Base-by-base conservation (phyloP, 2,888 invertebrate species). In the Altica lythri region DNA sequence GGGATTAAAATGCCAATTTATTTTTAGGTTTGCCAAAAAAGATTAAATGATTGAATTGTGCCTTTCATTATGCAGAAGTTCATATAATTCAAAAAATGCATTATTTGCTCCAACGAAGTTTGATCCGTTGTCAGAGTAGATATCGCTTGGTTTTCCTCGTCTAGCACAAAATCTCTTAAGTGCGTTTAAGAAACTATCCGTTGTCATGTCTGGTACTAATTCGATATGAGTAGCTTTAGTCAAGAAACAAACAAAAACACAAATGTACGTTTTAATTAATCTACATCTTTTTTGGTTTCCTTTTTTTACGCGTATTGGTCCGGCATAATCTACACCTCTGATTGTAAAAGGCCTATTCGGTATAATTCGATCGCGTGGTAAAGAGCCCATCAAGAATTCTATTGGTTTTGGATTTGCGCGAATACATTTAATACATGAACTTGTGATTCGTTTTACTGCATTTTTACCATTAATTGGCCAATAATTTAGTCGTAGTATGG, bases 391-490 rank as follows among this genome's bases (percentile, higher is more conserved):
- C 27, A 43, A 29, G 25, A 25, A 25, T 27, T 43, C 14, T 10
- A 25, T 12, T 2, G 43, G 43, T 43, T 43, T 43, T 10, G 43
- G 22, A 6, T 43, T 43, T 13, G 14, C 43, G n/a, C 22, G 18
- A 19, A 19, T 18, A 42, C 42, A 42, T 42, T 19, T 43, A 2
- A 43, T 12, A 27, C 43, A 12, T 8, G 25, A 29, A 27, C 9
- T 29, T 43, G 25, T 14, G 25, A 43, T 29, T 27, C 14, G 5
- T 29, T 43, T 43, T 27, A 43, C 43, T 25, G 43, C 29, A 12
- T 43, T 43, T 27, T 43, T 43, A 4, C 43, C 43, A 4, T 27
- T 43, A 10, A 43, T 43, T 27, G 43, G 27, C 25, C 43, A 43
- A 43, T 25, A 43, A 4, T 10, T 43, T 27, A 13, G 27, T 29